Conservation (phyloP, 2,888 invertebrate genomes). For the Athalia circularis region DNA sequence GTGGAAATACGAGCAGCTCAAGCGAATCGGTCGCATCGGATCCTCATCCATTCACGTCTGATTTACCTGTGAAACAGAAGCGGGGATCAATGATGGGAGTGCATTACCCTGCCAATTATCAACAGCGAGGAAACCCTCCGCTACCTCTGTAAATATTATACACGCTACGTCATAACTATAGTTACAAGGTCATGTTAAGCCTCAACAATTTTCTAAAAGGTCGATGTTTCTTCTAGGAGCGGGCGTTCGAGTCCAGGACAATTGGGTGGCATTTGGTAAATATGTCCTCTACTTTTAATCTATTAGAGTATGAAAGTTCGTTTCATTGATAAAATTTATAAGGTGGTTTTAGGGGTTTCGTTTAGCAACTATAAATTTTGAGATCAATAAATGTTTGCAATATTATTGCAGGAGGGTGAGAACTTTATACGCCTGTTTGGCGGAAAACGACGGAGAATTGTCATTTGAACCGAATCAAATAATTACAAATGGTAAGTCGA, state of each 20-base stretch:
- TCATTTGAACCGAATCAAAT: constrained; percentile 99
- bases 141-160: constrained; percentile 73
- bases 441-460: constrained; percentile 97
- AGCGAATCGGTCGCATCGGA: constrained; percentile 88
- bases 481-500: constrained; percentile 90
- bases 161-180: constrained; percentile 60
- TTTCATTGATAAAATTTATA: constrained; percentile 16
- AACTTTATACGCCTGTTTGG: constrained; percentile 96
- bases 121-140: constrained; percentile 70
- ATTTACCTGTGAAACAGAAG: constrained; percentile 76
- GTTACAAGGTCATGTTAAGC: constrained; percentile 18
- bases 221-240: constrained; percentile 70
- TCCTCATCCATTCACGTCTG: constrained; percentile 64
- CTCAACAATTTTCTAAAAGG: constrained; percentile 52
- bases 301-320: neutral
- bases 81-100: constrained; percentile 75
- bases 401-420: constrained; percentile 83
- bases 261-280: constrained; percentile 70
- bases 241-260: constrained; percentile 72
- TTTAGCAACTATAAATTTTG: constrained; percentile 29
- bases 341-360: neutral
- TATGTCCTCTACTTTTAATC: constrained; percentile 48
- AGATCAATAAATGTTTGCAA: constrained; percentile 32
- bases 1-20: constrained; percentile 83
- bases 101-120: constrained; percentile 75